Conservation (phyloP, 2,113 vertebrate genomes). For the Myocastor coypus region DNA sequence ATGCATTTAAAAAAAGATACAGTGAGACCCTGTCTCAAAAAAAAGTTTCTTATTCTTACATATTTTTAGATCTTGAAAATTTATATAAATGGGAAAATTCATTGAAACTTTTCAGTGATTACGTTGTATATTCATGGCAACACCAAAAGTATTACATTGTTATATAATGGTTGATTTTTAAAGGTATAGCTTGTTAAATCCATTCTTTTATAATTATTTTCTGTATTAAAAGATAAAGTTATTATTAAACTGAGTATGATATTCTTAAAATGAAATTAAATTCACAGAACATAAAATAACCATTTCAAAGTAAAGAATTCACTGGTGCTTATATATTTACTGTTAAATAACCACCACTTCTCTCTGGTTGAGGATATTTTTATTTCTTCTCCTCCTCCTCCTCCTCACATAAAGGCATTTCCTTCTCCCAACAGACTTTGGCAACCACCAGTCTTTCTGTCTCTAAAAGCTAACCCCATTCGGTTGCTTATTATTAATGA, state of each 20-base stretch:
- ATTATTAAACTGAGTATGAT: background rate
- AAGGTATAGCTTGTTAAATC: slow-evolving; percentile 17
- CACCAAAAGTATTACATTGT: background rate
- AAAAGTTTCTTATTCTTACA: background rate
- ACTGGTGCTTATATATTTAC: background rate
- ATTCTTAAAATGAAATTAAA: slow-evolving; percentile 32
- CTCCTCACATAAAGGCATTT: background rate
- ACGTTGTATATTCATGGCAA: background rate
- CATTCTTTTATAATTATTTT: slow-evolving; percentile 39
- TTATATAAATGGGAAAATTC: background rate
- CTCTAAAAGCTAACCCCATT: background rate
- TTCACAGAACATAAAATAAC: slow-evolving; percentile 4
- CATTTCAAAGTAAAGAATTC: slow-evolving; percentile 1
- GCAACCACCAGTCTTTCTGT: background rate
- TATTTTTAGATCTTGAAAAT: slow-evolving; percentile 35
- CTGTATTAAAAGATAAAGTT: slow-evolving; percentile 22
- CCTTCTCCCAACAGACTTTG: background rate
- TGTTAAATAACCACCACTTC: background rate
- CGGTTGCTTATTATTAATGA: background rate
- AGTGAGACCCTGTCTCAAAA: background rate
- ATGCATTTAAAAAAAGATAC: background rate
- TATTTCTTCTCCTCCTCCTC: background rate
- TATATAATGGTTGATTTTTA: slow-evolving; percentile 5
- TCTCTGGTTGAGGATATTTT: background rate
- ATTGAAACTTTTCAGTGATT: background rate